Evolutionary conservation across 2,888 invertebrate species (phyloP).

Genomic region (Tortrix viridana): DNA sequence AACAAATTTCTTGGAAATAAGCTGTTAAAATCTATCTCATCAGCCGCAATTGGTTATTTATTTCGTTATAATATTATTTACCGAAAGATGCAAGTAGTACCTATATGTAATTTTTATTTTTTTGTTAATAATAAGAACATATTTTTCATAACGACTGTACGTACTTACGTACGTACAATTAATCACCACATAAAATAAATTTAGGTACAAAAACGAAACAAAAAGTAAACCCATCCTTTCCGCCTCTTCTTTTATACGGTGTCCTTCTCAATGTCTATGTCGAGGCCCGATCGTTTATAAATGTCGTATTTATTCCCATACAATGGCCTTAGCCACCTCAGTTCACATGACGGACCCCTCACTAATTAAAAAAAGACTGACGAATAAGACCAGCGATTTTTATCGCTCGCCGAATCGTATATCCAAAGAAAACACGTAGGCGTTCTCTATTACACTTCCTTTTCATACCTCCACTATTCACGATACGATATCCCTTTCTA

Average conservation of each 20-base stretch:
- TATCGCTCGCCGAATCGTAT: conserved; percentile 81
- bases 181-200: conserved; percentile 13
- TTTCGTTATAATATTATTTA: no score
- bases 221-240: conserved; percentile 46
- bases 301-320: conserved; percentile 74
- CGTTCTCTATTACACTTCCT: conserved; percentile 70
- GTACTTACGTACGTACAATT: not conserved
- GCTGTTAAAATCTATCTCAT: no score
- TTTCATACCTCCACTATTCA: conserved; percentile 54
- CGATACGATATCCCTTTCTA: conserved; percentile 59
- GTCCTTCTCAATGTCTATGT: conserved; percentile 67
- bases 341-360: conserved; percentile 80
- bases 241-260: conserved; percentile 53
- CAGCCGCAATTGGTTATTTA: no score
- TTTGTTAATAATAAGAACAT: no score
- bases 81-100: no score
- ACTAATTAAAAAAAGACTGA: conserved; percentile 82
- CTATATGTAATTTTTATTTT: no score
- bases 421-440: conserved; percentile 76
- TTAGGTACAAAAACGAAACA: conserved; percentile 47
- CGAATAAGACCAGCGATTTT: conserved; percentile 83
- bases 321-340: conserved; percentile 73
- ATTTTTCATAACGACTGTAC: no score
- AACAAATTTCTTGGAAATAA: no score
- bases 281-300: conserved; percentile 67